phyloP scores from a whole-genome alignment of 1,140 invertebrate genomes.

The Hypothenemus hampei region DNA sequence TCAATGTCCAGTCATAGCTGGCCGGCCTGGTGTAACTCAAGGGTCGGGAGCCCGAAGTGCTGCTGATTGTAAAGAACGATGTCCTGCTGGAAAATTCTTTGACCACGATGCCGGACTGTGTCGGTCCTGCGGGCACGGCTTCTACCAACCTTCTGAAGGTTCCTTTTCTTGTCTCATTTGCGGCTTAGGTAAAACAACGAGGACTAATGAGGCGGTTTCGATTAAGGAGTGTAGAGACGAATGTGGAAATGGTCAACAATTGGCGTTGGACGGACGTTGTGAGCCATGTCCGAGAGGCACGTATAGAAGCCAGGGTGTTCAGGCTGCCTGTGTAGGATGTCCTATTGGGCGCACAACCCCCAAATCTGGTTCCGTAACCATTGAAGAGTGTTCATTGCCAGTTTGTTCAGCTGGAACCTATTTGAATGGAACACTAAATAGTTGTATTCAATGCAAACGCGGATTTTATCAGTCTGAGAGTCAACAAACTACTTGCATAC shows the following conservation, averaged over 20 bases:
- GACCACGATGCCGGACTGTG: slow-evolving; percentile 81
- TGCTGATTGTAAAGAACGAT: slow-evolving; percentile 88
- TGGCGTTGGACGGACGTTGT: slow-evolving; percentile 84
- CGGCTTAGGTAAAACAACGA: slow-evolving; percentile 87
- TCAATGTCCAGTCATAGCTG: slow-evolving; percentile 81
- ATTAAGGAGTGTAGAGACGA: slow-evolving; percentile 83
- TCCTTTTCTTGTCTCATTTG: slow-evolving; percentile 86
- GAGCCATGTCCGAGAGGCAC: slow-evolving; percentile 88
- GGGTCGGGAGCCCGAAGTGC: slow-evolving; percentile 78
- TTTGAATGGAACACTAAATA: slow-evolving; percentile 77
- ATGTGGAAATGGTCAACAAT: slow-evolving; percentile 84
- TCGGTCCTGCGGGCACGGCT: slow-evolving; percentile 87
- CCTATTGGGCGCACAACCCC: slow-evolving; percentile 85
- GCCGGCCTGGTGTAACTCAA: slow-evolving; percentile 80
- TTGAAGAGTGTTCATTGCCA: slow-evolving; percentile 88
- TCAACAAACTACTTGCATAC: slow-evolving; percentile 82
- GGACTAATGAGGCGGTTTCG: slow-evolving; percentile 86
- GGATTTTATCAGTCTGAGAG: slow-evolving; percentile 90
- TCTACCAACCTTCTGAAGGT: slow-evolving; percentile 87
- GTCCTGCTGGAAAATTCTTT: slow-evolving; percentile 87
- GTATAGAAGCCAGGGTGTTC: slow-evolving; percentile 81
- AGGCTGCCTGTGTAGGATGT: slow-evolving; percentile 84
- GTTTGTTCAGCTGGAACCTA: slow-evolving; percentile 81
- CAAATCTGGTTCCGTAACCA: slow-evolving; percentile 70
- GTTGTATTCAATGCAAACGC: slow-evolving; percentile 83